These are phyloP conservation scores for Rhynchophorus ferrugineus DNA, from an alignment of 1,140 invertebrate species.

Conservation along the genomic window DNA sequence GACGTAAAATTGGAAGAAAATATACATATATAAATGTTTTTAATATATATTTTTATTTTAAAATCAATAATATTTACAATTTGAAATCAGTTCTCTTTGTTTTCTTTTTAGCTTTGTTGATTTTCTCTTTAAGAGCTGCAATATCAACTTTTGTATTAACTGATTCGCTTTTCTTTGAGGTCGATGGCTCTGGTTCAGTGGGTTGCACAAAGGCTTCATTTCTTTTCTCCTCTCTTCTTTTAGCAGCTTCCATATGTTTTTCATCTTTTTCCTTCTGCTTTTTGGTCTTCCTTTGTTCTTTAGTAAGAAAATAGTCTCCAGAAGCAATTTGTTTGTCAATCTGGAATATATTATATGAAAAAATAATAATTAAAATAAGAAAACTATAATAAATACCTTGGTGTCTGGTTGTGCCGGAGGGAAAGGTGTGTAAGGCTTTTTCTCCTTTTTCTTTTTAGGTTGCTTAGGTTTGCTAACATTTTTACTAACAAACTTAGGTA, in stretches of 20 bases:
- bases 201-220: slow-evolving; percentile 79
- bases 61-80: slow-evolving; percentile 10
- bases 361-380: background rate
- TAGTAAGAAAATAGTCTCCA: slow-evolving; percentile 94
- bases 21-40: no score
- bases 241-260: slow-evolving; percentile 61
- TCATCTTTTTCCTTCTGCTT: slow-evolving; percentile 66
- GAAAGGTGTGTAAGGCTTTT: slow-evolving; percentile 95
- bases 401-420: slow-evolving; percentile 88
- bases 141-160: slow-evolving; percentile 50
- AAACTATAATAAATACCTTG: slow-evolving; percentile 51
- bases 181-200: slow-evolving; percentile 44
- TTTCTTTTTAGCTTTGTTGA: slow-evolving; percentile 52
- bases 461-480: slow-evolving; percentile 81
- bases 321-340: slow-evolving; percentile 89
- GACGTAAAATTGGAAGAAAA: no score
- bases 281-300: slow-evolving; percentile 68
- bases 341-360: slow-evolving; percentile 27
- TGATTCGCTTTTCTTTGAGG: slow-evolving; percentile 24
- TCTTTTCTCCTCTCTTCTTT: slow-evolving; percentile 67
- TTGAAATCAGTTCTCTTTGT: slow-evolving; percentile 8
- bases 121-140: slow-evolving; percentile 61
- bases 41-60: no score
- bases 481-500: slow-evolving; percentile 93
- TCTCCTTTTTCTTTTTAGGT: slow-evolving; percentile 76